Evolutionary conservation across 2,888 invertebrate species (phyloP).

Genomic region (Serrognathus titanus): DNA sequence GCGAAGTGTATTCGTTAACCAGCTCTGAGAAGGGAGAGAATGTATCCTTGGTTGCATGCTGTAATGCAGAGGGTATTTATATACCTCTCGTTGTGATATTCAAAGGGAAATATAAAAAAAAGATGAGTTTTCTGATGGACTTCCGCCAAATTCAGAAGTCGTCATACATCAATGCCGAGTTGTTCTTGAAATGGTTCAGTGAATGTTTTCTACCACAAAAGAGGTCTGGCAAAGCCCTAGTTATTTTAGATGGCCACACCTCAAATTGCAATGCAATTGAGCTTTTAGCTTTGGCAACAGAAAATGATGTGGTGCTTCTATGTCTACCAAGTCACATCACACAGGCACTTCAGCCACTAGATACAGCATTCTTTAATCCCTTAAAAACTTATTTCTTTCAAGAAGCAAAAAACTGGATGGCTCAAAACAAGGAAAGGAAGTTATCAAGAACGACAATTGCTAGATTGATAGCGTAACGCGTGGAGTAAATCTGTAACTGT

Average conservation of each 20-base stretch:
- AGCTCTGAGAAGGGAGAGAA: not conserved
- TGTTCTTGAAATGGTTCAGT: constrained; percentile 6
- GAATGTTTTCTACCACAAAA: not conserved
- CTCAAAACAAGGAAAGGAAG: constrained; percentile 7
- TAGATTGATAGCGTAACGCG: no score
- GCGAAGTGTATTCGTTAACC: not conserved
- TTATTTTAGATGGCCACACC: constrained; percentile 5
- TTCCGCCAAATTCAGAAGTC: constrained; percentile 6
- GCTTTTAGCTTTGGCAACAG: constrained; percentile 5
- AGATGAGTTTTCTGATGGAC: constrained; percentile 11
- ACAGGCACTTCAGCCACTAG: no score
- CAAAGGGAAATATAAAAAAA: constrained; percentile 4
- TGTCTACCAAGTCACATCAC: constrained; percentile 6
- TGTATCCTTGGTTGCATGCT: not conserved
- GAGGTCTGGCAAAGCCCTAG: constrained; percentile 5
- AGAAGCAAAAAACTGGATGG: constrained; percentile 8
- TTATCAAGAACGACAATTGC: constrained; percentile 6
- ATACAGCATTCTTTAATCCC: no score
- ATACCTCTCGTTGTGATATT: not conserved
- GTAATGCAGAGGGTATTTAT: not conserved
- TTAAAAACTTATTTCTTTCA: constrained; percentile 4
- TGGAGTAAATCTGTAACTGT: no score
- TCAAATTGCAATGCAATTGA: constrained; percentile 2
- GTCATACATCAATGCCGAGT: constrained; percentile 3
- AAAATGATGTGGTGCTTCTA: constrained; percentile 9